Evolutionary conservation across 2,888 invertebrate species (phyloP), one percentile per base, ranked within the genome.

Genomic region (Eupelmus urozonus): DNA sequence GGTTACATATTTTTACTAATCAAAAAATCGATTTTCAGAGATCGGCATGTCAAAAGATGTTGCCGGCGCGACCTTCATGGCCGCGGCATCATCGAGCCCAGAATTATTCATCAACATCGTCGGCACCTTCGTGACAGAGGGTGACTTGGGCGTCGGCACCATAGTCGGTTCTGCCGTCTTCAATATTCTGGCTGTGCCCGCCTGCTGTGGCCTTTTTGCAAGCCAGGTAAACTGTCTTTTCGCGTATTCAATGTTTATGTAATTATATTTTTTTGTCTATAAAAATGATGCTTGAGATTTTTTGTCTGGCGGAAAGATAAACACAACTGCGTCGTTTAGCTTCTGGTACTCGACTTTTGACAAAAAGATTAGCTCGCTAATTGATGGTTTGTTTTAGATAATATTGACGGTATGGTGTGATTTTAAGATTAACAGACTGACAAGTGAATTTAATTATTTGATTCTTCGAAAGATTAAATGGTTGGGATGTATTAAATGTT

Each of bases 41-140:
- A 74, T 80, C 40, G 78, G 80, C 11, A 59, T 80, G 23, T 45
- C 78, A 2, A 92, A 93, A 82, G 96, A 97, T 85, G 94, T 97
- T 27, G 96, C 96, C 0, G 96, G 96, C 0, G 97, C 96, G 0
- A 97, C 97, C 0, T 95, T 97, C 86, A 97, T 97, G 97, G 96
- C 97, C 0, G 94, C 96, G 0, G 97, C 96, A 0, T 96, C 96
- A 79, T 96, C 96, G 0, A 95, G 95, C 78, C 96, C 97, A 0
- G 97, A 97, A 90, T 90, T 96, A 79, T 96, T 96, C 90, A 95
- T 96, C 81, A 96, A 95, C 88, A 93, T 95, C 81, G 94, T 97
- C 27, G 96, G 95, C 51, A 95, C 95, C 0, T 95, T 95, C 86
- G 92, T 95, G 76, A 95, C 95, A 0, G 93, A 94, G 85, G 94